Conservation (phyloP, 1,140 invertebrate genomes). For the Brachionus manjavacas region DNA sequence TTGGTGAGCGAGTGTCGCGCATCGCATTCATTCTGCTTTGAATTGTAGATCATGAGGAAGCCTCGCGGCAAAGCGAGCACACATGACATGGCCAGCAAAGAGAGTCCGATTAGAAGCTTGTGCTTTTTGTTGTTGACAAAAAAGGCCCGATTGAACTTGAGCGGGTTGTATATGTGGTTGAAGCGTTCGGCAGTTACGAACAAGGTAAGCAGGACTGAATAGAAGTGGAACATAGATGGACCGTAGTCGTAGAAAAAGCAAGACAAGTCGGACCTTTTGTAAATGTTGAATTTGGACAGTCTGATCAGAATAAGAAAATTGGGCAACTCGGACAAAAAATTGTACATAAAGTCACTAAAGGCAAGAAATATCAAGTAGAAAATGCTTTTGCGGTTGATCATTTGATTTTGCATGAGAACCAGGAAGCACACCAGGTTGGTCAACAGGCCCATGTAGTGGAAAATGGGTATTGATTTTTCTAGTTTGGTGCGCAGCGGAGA, state of each 20-base stretch:
- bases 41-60: not conserved
- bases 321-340: constrained; percentile 25
- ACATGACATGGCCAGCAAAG: not conserved
- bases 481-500: not conserved
- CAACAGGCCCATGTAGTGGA: not conserved
- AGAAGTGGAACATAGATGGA: constrained; percentile 5
- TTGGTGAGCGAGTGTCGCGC: not conserved
- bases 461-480: not conserved
- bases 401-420: not conserved
- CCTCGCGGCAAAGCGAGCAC: not conserved
- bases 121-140: constrained; percentile 18
- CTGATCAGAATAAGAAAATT: not conserved
- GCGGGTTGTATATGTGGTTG: constrained; percentile 1
- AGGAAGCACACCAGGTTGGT: not conserved
- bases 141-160: constrained; percentile 17
- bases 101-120: not conserved
- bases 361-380: constrained; percentile 11
- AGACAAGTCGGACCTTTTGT: not conserved
- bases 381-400: constrained; percentile 12
- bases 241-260: constrained; percentile 32
- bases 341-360: constrained; percentile 12
- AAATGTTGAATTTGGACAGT: not conserved
- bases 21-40: not conserved
- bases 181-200: constrained; percentile 5
- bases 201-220: constrained; percentile 7